Percentiles rank a stretch among this genome's conserved stretches.
phyloP scores from a whole-genome alignment of 2,888 invertebrate genomes.

The Hipparchia semele region DNA sequence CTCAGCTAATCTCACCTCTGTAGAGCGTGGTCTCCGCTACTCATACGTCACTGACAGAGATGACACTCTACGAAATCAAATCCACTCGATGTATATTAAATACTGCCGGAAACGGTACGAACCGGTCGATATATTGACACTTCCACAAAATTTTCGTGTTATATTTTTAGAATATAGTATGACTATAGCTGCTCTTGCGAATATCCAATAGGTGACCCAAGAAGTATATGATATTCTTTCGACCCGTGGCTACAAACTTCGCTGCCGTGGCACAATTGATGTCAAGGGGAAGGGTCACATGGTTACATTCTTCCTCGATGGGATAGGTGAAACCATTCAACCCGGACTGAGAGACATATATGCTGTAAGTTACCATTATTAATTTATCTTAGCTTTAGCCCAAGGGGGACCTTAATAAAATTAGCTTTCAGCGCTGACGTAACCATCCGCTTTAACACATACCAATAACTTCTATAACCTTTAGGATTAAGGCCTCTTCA shows the following conservation, averaged over 20 bases:
- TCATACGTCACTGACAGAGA: too few species aligned
- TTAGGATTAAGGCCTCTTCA: too few species aligned
- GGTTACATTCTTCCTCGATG: conserved; percentile 93
- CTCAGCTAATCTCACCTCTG: too few species aligned
- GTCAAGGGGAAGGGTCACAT: conserved; percentile 98
- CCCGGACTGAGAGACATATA: conserved; percentile 55
- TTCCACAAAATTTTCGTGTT: not conserved
- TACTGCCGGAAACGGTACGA: too few species aligned
- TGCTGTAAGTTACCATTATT: conserved; percentile 50
- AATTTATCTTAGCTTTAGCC: too few species aligned
- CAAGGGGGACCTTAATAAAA: too few species aligned
- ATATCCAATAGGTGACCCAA: conserved; percentile 88
- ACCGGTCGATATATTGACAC: not conserved
- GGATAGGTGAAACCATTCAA: conserved; percentile 56
- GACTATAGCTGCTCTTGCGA: conserved; percentile 42
- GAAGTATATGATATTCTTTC: conserved; percentile 93
- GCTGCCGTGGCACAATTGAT: conserved; percentile 93
- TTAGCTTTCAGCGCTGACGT: too few species aligned
- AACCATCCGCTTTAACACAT: too few species aligned
- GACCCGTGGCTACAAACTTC: conserved; percentile 89
- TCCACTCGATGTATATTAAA: too few species aligned
- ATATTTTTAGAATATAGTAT: not conserved
- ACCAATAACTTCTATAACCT: too few species aligned
- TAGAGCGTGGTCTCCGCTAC: too few species aligned
- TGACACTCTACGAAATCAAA: too few species aligned